Conservation (phyloP, 1,140 invertebrate genomes). For the Brachionus calyciflorus region DNA sequence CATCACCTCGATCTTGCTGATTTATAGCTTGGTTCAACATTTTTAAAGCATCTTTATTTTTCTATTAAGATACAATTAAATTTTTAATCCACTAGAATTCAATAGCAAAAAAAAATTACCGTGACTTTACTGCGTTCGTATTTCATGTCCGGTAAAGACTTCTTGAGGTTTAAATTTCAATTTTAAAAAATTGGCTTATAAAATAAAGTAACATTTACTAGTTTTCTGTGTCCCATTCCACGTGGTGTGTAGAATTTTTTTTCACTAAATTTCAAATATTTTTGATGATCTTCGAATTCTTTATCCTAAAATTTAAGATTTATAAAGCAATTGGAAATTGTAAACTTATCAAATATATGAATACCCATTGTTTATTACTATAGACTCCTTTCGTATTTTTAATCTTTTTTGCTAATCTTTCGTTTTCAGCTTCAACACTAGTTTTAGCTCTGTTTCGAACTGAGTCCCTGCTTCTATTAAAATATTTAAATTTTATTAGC, state of each 20-base stretch:
- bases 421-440: constrained; percentile 10
- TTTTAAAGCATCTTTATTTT: constrained; percentile 24
- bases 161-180: neutral
- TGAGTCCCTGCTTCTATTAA: neutral
- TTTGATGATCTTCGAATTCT: constrained; percentile 12
- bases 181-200: neutral
- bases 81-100: no score
- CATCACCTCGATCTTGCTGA: constrained; percentile 34
- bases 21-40: constrained; percentile 45
- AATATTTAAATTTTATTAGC: neutral
- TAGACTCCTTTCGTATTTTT: constrained; percentile 32
- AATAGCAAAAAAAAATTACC: no score
- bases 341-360: no score
- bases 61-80: neutral
- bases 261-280: constrained; percentile 11
- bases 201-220: neutral
- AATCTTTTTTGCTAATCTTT: constrained; percentile 1
- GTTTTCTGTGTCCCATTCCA: constrained; percentile 34
- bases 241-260: constrained; percentile 37
- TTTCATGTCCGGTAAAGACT: constrained; percentile 42
- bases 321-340: neutral
- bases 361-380: constrained; percentile 25
- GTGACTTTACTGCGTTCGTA: no score
- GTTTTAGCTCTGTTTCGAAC: neutral
- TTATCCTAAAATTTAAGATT: neutral